Evolutionary conservation across 2,797 vertebrate genomes (phyloP), one percentile per base, ranked within the genome.

Genomic region (Sebastes kiyomatsui): DNA sequence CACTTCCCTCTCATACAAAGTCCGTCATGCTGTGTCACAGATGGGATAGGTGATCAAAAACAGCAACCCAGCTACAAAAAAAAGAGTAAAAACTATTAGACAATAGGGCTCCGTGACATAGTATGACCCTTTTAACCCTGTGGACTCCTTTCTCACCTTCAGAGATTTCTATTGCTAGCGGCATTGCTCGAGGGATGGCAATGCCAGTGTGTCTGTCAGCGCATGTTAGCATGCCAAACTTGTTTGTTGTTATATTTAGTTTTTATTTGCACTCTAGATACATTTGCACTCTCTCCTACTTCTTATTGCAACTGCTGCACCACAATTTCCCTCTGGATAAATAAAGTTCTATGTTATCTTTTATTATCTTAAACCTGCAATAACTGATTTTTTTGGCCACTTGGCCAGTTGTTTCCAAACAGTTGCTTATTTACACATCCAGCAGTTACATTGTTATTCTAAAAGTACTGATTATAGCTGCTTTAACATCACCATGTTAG

Each of bases 21-120:
- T 88, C 76, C 67, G 75, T 83, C 64, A 2, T 46, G 72, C 75
- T 88, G 80, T 87, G 90, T 92, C 89, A 88, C 88, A 89, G 87
- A 91, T 89, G 88, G 85, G 78, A 72, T 80, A 67, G 79, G 81
- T 87, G 89, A 92, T 92, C 86, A 88, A 92, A 91, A 93, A 89
- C 92, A 93, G 87, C 77, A 79, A 72, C 77, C 69, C 30, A 10
- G 69, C 68, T 77, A 6, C 52, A 69, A 52, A 76, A 67, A 86
- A 78, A 78, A 58, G 12, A 71, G n/a, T 10, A 65, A 66, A 75
- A 85, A 30, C 69, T 60, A 30, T 71, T 23, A 87, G 80, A 91
- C 84, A 91, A 91, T 85, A 62, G 75, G 59, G 58, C 73, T 79
- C 71, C 42, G 32, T 81, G 67, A 61, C 78, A 79, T 64, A 10